These are phyloP conservation scores for Enchytraeus crypticus DNA, from an alignment of 2,888 invertebrate species.

Conservation along the genomic window DNA sequence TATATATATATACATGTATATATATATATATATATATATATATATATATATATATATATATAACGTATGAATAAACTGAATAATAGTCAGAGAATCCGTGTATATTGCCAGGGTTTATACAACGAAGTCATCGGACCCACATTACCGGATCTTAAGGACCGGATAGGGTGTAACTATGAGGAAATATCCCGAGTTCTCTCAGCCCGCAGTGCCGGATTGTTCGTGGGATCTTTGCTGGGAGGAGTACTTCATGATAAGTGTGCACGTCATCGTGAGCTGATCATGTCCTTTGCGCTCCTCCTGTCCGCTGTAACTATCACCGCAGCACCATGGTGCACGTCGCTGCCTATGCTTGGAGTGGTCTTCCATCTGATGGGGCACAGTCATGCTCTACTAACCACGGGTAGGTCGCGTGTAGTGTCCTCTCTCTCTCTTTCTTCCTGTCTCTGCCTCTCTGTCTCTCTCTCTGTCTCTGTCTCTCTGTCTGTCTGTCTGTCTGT, in stretches of 20 bases:
- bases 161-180: constrained; percentile 28
- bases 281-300: constrained; percentile 28
- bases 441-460: too few species aligned
- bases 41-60: too few species aligned
- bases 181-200: constrained; percentile 31
- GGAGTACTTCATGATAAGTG: constrained; percentile 8
- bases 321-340: constrained; percentile 22
- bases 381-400: constrained; percentile 32
- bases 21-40: too few species aligned
- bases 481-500: too few species aligned
- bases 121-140: constrained; percentile 32
- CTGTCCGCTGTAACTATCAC: constrained; percentile 24
- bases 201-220: constrained; percentile 28
- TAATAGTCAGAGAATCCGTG: too few species aligned
- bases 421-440: too few species aligned
- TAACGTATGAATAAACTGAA: too few species aligned
- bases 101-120: constrained; percentile 24
- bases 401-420: too few species aligned
- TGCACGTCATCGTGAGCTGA: constrained; percentile 18
- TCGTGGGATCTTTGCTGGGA: constrained; percentile 21
- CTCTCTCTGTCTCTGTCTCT: too few species aligned
- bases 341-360: constrained; percentile 23
- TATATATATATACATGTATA: too few species aligned
- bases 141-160: constrained; percentile 30
- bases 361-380: constrained; percentile 29